phyloP scores from a whole-genome alignment of 2,888 invertebrate species.

The Anagyrus pseudococci region DNA sequence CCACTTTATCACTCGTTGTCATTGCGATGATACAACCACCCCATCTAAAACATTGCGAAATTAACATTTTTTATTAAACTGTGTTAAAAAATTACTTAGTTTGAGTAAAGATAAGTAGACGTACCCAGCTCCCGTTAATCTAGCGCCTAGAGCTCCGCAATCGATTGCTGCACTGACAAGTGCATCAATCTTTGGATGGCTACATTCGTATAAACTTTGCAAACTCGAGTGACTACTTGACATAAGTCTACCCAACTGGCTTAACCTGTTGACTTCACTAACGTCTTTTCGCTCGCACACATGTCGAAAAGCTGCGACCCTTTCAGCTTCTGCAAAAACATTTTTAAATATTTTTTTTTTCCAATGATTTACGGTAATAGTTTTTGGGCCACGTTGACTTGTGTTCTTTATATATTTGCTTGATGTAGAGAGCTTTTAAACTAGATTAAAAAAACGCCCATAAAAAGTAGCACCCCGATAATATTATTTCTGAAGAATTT shows the following conservation, averaged over 20 bases:
- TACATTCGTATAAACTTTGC: slow-evolving; percentile 88
- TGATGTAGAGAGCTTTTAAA: too few species aligned
- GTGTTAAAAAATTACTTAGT: background rate
- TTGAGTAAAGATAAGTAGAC: background rate
- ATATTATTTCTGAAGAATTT: too few species aligned
- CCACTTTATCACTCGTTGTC: slow-evolving; percentile 71
- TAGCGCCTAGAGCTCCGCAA: slow-evolving; percentile 77
- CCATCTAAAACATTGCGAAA: too few species aligned
- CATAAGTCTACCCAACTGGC: slow-evolving; percentile 82
- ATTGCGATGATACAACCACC: slow-evolving; percentile 95
- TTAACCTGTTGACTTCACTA: slow-evolving; percentile 60
- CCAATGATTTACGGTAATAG: too few species aligned
- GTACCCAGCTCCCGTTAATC: slow-evolving; percentile 93
- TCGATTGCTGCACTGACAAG: slow-evolving; percentile 78
- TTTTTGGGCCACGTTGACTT: too few species aligned
- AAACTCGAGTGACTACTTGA: slow-evolving; percentile 87
- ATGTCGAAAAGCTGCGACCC: slow-evolving; percentile 69
- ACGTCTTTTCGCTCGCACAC: slow-evolving; percentile 54
- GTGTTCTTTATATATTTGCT: too few species aligned
- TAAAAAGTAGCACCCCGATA: too few species aligned
- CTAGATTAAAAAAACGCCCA: too few species aligned
- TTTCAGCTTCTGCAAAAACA: slow-evolving; percentile 76
- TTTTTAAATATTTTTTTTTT: too few species aligned
- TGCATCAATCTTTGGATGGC: slow-evolving; percentile 84
- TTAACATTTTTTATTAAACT: too few species aligned